Conservation (phyloP, 2,113 vertebrate genomes). For the Scomber colias region DNA sequence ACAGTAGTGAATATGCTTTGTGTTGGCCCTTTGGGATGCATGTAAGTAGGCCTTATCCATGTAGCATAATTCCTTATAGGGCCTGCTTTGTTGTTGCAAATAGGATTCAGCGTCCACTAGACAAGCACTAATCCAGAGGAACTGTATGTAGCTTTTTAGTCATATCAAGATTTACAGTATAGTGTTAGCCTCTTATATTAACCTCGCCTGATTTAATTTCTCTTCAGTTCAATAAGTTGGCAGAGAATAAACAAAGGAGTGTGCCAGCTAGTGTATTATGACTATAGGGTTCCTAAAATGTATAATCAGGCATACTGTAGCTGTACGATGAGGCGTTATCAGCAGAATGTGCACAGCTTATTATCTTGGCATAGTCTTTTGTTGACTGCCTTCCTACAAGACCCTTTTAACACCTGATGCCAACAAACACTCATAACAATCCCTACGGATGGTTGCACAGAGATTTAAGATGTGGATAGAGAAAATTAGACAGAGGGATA, state of each 20-base stretch:
- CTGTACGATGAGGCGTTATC: background rate
- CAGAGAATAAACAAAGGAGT: slow-evolving; percentile 19
- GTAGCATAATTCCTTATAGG: slow-evolving; percentile 44
- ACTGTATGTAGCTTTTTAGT: slow-evolving; percentile 43
- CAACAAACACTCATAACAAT: slow-evolving; percentile 19
- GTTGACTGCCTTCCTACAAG: background rate
- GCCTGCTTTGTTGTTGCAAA: slow-evolving; percentile 61
- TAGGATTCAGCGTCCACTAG: slow-evolving; percentile 61
- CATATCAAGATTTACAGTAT: slow-evolving; percentile 47
- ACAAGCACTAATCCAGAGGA: slow-evolving; percentile 62
- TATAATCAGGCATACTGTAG: slow-evolving; percentile 1
- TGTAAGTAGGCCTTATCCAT: slow-evolving; percentile 57
- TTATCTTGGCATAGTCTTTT: slow-evolving; percentile 1
- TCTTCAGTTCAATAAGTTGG: slow-evolving; percentile 34
- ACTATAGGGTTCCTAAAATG: slow-evolving; percentile 6
- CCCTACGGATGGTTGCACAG: background rate
- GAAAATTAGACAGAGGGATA: slow-evolving; percentile 41
- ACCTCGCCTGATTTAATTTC: slow-evolving; percentile 45
- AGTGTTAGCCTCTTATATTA: slow-evolving; percentile 43
- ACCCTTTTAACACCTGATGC: slow-evolving; percentile 39
- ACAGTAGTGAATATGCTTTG: slow-evolving; percentile 35
- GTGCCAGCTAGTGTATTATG: slow-evolving; percentile 16
- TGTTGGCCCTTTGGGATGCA: slow-evolving; percentile 36
- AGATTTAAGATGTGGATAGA: slow-evolving; percentile 48
- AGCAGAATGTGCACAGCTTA: slow-evolving; percentile 5